Conservation (phyloP, 2,888 invertebrate species). For the Tromatobia lineatoria region DNA sequence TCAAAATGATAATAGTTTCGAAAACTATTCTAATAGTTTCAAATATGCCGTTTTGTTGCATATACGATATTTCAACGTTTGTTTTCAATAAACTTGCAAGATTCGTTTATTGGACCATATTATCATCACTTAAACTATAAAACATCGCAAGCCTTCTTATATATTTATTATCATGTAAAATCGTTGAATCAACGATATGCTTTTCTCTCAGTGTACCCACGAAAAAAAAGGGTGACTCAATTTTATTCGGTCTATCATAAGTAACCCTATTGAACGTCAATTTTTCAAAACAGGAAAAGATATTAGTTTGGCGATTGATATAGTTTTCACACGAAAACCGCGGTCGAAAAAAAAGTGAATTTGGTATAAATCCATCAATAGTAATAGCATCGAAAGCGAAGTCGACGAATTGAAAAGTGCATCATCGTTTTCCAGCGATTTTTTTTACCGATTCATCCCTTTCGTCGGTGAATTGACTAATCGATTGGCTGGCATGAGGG, state of each 20-base stretch:
- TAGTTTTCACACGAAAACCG: neutral
- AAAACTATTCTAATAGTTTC: too few species aligned
- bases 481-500: constrained; percentile 17
- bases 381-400: constrained; percentile 24
- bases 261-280: neutral
- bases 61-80: too few species aligned
- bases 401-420: constrained; percentile 46
- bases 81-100: too few species aligned
- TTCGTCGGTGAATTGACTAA: constrained; percentile 39
- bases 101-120: too few species aligned
- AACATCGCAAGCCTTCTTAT: too few species aligned
- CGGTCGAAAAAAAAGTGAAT: constrained; percentile 10
- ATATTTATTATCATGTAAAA: too few species aligned
- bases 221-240: neutral
- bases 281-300: neutral
- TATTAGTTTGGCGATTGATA: neutral
- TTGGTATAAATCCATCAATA: constrained; percentile 13
- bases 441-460: constrained; percentile 37
- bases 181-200: too few species aligned
- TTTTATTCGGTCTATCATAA: neutral
- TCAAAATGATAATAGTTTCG: too few species aligned
- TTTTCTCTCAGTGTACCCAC: too few species aligned
- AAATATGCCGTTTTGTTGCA: too few species aligned
- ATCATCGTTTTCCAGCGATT: constrained; percentile 33
- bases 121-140: too few species aligned